Percentiles rank a stretch among this genome's conserved stretches.
Evolutionary conservation across 2,113 vertebrate genomes (phyloP).

Genomic region (Morphnarchus princeps): DNA sequence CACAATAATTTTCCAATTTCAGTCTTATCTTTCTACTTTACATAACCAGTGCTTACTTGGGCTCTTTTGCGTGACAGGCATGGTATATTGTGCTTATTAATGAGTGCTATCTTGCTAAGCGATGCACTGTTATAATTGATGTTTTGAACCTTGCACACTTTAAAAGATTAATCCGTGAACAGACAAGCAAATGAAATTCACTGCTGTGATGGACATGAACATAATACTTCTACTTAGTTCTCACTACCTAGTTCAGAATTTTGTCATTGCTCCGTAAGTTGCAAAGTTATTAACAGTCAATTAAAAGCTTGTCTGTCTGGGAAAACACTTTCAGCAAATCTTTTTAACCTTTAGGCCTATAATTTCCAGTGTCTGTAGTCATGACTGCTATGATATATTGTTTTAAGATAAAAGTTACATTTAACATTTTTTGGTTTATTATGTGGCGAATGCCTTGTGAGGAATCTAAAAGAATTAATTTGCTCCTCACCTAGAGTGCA

Average conservation of each 20-base stretch:
- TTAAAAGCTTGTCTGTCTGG: background rate
- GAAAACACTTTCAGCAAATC: background rate
- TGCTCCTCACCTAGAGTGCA: rapidly evolving
- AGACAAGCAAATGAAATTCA: background rate
- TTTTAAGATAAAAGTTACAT: background rate
- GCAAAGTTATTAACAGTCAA: background rate
- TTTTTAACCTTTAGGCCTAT: background rate
- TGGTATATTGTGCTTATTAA: background rate
- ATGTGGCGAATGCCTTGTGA: background rate
- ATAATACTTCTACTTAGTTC: background rate
- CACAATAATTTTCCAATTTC: background rate
- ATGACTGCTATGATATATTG: background rate
- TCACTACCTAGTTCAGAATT: background rate
- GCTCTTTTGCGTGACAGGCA: background rate
- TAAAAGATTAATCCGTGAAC: background rate
- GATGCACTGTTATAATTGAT: background rate
- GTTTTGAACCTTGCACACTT: background rate
- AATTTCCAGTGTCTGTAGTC: background rate
- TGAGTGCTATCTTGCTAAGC: background rate
- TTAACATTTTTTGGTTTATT: background rate
- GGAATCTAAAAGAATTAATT: background rate
- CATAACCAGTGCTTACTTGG: background rate
- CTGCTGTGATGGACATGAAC: background rate
- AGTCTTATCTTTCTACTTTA: background rate
- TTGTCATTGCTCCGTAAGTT: background rate